Evolutionary conservation across 2,113 vertebrate genomes (phyloP), one percentile per base, ranked within the genome.

Genomic region (Ondatra zibethicus): DNA sequence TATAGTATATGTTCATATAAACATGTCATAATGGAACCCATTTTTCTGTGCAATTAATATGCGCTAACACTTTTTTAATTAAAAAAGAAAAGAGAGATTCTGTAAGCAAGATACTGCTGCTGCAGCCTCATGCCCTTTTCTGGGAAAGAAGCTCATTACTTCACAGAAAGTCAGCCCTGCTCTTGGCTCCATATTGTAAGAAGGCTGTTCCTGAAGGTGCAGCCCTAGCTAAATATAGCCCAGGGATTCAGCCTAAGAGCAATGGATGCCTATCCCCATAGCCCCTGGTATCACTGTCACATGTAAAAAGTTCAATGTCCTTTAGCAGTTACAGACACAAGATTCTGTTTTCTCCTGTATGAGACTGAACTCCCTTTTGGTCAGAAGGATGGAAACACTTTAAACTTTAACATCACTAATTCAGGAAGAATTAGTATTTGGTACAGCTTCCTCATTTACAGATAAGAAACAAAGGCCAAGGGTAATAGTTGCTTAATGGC

Each of bases 321-420:
- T 92, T 96, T 94, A 88, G 78, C 92, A 96, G 50, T 66, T 39
- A 93, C 76, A 86, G 72, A 68, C 77, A 27, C 9, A 87, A 89
- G 94, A 93, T 80, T 97, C 61, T 52, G 33, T 95, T 96, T 96
- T 97, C 72, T 95, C 42, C n/a, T 33, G 27, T 76, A 90, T 90
- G 91, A 97, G 97, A 95, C 1, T 42, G 86, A 96, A 90, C 70
- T 95, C 39, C 76, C 87, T 88, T 89, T 95, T 92, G 68, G 66
- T 66, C 77, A 80, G 75, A 92, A 96, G 85, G 93, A 89, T 75
- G 42, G 68, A 91, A 77, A 93, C 82, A 89, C 88, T 96, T 92
- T 96, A 97, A 93, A 89, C 50, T 73, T 96, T 92, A 47, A 11
- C 92, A 92, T 95, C 92, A 96, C 90, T 97, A 96, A 97, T 97